phyloP scores from a whole-genome alignment of 2,797 vertebrate genomes.

The Helicolenus hilgendorfi region DNA sequence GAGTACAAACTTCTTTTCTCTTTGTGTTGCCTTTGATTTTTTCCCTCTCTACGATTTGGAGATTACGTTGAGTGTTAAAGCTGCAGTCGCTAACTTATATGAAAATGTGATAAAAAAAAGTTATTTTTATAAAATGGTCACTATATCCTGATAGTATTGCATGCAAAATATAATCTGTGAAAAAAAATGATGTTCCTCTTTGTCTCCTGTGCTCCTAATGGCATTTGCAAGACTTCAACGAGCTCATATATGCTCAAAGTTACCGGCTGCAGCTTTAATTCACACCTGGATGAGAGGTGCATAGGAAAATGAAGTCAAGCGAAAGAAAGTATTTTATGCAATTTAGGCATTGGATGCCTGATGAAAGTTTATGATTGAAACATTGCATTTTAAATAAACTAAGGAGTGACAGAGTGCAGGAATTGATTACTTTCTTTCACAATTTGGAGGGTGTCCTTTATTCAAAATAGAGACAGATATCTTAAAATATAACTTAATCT shows the following conservation, averaged over 20 bases:
- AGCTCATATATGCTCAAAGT: too few species aligned
- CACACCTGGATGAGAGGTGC: not conserved
- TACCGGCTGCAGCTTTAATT: not conserved
- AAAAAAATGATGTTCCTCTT: too few species aligned
- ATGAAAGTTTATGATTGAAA: not conserved
- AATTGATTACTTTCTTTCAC: not conserved
- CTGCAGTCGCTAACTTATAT: rapidly evolving
- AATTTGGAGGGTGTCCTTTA: not conserved
- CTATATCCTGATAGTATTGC: too few species aligned
- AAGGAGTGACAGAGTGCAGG: too few species aligned
- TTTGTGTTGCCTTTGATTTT: not conserved
- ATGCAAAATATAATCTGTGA: too few species aligned
- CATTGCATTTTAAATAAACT: not conserved
- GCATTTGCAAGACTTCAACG: too few species aligned
- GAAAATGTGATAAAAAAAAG: too few species aligned
- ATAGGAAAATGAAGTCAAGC: not conserved
- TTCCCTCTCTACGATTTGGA: not conserved
- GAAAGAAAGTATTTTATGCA: not conserved
- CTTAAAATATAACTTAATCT: not conserved
- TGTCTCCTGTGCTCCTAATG: too few species aligned
- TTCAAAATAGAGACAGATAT: not conserved
- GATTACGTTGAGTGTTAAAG: not conserved
- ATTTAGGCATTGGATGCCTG: not conserved
- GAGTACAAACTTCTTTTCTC: not conserved
- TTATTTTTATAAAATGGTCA: too few species aligned